Base-by-base conservation (phyloP, 1,140 invertebrate genomes). In the Papilio dardanus region DNA sequence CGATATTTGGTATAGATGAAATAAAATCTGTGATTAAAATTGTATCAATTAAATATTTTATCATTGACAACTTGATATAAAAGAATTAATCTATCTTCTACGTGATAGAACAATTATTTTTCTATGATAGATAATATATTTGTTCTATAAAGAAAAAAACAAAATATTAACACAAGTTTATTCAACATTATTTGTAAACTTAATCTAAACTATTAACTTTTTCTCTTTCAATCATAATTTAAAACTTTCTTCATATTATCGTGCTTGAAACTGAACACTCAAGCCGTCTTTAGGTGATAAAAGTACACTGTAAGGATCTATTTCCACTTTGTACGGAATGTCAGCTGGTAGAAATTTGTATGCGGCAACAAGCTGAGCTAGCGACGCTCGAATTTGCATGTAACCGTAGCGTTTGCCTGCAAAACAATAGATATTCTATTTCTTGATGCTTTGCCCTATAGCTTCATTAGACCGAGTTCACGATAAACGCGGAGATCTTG, bases 381-480 rank as follows among this genome's bases (percentile, higher is more conserved):
- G 33, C 0, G 86, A 85, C 4, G 86, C 80, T 28, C 87, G 81
- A 10, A 89, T 77, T 80, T 90, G 89, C 85, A 90, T 84, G 82
- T 87, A 76, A 0, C 88, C 89, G 74, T 90, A 91, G 30, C 89
- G 83, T 82, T 89, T 91, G 68, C 89, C 89, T 91, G 80, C 42
- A 89, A 86, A 50, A 37, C 30, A 77, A 76, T 16, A 21, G 14
- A 19, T 31, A 58, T 33, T 58, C 28, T n/a, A 19, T 37, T 50
- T 21, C 7, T 50, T 7, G 1, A 14, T 19, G 71, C 12, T 30
- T 33, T n/a, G n/a, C n/a, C n/a, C n/a, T n/a, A n/a, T n/a, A n/a
- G n/a, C n/a, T n/a, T n/a, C n/a, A n/a, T n/a, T n/a, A n/a, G n/a
- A n/a, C n/a, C n/a, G n/a, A n/a, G n/a, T n/a, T n/a, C 10, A 21